phyloP scores from a whole-genome alignment of 2,888 invertebrate species.

The Rhabditoides inermis region DNA sequence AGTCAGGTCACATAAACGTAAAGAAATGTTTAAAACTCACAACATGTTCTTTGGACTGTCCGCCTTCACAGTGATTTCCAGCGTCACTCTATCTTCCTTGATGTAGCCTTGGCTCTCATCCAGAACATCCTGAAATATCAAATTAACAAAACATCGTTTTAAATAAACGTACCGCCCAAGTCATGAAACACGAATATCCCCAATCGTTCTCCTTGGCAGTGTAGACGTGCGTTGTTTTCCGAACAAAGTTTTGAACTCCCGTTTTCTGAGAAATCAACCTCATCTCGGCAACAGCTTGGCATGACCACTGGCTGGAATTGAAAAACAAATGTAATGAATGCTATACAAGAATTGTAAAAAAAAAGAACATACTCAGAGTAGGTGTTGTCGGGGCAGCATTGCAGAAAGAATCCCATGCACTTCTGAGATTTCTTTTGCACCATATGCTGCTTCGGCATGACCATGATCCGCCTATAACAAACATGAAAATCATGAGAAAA shows the following conservation, averaged over 20 bases:
- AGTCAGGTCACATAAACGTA: background rate
- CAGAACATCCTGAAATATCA: constrained; percentile 63
- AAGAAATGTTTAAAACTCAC: constrained; percentile 43
- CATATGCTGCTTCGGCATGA: constrained; percentile 53
- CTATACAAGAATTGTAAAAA: background rate
- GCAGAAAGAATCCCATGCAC: constrained; percentile 63
- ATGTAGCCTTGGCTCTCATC: constrained; percentile 85
- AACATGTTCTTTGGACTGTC: constrained; percentile 61
- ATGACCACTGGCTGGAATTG: constrained; percentile 75
- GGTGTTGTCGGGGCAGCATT: constrained; percentile 87
- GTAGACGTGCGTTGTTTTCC: constrained; percentile 80
- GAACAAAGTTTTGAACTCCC: constrained; percentile 62
- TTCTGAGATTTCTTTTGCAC: constrained; percentile 53
- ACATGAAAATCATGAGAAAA: background rate
- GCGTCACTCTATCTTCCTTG: constrained; percentile 75
- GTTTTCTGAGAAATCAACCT: constrained; percentile 78
- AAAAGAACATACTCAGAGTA: constrained; percentile 66
- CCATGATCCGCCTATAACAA: constrained; percentile 50
- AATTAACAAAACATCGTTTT: background rate
- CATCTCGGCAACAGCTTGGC: constrained; percentile 88
- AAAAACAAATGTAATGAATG: background rate
- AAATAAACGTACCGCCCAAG: constrained; percentile 62
- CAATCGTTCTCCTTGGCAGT: constrained; percentile 82
- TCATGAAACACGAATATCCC: constrained; percentile 95
- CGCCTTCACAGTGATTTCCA: constrained; percentile 66